phyloP scores from a whole-genome alignment of 2,113 vertebrate species.

The Ifrita kowaldi region DNA sequence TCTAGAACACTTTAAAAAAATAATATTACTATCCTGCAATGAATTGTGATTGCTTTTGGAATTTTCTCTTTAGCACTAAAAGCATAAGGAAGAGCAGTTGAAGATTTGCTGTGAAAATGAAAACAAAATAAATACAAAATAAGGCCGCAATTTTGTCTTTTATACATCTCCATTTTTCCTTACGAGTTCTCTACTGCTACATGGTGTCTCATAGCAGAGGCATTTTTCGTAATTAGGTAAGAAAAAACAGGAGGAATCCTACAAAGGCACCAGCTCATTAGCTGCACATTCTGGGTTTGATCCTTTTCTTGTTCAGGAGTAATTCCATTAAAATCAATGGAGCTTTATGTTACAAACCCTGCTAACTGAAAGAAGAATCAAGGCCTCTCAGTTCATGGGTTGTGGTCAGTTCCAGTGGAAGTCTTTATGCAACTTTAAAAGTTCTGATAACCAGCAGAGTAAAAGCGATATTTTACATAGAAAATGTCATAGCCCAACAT shows the following conservation, averaged over 20 bases:
- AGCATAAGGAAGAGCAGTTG: background rate
- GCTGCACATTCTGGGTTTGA: background rate
- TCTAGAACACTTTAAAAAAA: background rate
- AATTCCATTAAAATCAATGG: conserved; percentile 44
- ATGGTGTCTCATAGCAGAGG: background rate
- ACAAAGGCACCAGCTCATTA: background rate
- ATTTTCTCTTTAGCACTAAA: background rate
- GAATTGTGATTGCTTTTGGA: background rate
- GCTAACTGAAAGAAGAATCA: conserved; percentile 9
- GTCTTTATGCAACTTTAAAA: background rate
- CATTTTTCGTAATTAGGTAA: background rate
- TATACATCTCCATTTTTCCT: background rate
- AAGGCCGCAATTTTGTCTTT: background rate
- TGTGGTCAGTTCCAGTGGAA: background rate
- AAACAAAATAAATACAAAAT: background rate
- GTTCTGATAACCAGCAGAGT: background rate
- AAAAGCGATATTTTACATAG: background rate
- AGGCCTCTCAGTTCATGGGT: background rate
- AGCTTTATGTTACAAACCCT: background rate
- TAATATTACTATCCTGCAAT: background rate
- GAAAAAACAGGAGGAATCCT: background rate
- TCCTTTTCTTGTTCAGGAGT: background rate
- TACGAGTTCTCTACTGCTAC: background rate
- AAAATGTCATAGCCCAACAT: background rate
- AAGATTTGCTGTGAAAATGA: background rate